Percentiles rank a stretch among this genome's conserved stretches.
Conservation (phyloP, 2,797 vertebrate genomes). For the Anniella stebbinsi region DNA sequence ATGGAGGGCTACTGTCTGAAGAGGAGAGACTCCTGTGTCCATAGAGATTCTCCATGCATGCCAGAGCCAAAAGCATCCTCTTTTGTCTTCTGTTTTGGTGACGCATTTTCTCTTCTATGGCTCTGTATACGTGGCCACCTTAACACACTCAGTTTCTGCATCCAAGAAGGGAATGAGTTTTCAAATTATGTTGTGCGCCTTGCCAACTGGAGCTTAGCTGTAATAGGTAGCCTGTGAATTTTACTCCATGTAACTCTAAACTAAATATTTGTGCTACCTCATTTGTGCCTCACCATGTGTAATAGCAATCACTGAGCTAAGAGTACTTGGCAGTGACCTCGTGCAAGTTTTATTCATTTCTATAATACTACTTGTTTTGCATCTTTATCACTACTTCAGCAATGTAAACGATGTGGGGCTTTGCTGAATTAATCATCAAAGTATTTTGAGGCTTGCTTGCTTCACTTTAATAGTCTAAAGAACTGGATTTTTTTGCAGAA, state of each 20-base stretch:
- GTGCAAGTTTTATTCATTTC: slow-evolving; percentile 17
- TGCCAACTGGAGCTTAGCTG: slow-evolving; percentile 7
- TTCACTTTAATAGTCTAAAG: neutral
- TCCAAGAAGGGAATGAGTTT: neutral
- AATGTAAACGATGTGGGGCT: neutral
- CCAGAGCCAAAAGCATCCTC: no score
- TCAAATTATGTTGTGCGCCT: neutral
- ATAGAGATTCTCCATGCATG: no score
- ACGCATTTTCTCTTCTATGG: no score
- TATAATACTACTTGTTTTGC: slow-evolving; percentile 18
- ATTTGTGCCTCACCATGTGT: slow-evolving; percentile 27
- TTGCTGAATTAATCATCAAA: slow-evolving; percentile 4
- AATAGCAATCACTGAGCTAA: slow-evolving; percentile 18
- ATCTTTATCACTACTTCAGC: slow-evolving; percentile 21
- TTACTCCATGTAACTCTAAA: slow-evolving; percentile 19
- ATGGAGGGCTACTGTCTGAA: no score
- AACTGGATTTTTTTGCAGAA: neutral
- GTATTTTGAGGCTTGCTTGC: neutral
- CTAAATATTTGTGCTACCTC: slow-evolving; percentile 36
- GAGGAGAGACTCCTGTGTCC: no score
- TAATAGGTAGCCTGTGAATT: slow-evolving; percentile 3
- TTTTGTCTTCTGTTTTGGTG: no score
- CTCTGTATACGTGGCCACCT: no score
- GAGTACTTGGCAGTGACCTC: slow-evolving; percentile 6
- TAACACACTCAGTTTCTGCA: neutral